phyloP scores from a whole-genome alignment of 2,113 vertebrate species.

The Heteronetta atricapilla region DNA sequence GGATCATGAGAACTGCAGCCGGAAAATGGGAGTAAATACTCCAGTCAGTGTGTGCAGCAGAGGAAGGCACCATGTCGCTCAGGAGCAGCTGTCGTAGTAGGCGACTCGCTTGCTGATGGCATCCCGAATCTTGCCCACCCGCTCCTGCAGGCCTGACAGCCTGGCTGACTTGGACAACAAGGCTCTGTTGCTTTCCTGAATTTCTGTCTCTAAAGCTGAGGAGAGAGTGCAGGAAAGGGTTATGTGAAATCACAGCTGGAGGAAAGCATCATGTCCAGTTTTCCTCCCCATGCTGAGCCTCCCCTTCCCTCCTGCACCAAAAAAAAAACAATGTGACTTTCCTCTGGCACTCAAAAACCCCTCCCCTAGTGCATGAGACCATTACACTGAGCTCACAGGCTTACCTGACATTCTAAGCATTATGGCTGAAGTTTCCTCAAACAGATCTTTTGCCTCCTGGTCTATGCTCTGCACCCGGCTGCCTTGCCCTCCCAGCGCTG shows the following conservation, averaged over 20 bases:
- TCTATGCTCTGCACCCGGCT: conserved; percentile 75
- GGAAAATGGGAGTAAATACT: background rate
- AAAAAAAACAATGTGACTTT: rapidly evolving
- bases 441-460: conserved; percentile 75
- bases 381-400: rapidly evolving
- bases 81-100: conserved; percentile 76
- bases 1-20: background rate
- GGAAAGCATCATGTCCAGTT: background rate
- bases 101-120: conserved; percentile 69
- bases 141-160: conserved; percentile 78
- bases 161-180: conserved; percentile 70
- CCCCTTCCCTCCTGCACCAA: background rate
- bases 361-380: rapidly evolving
- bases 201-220: conserved; percentile 80
- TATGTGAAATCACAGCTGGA: rapidly evolving
- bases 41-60: background rate
- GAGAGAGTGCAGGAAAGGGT: background rate
- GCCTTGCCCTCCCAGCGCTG: conserved; percentile 49
- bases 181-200: conserved; percentile 75
- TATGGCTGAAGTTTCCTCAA: conserved; percentile 79
- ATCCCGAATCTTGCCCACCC: conserved; percentile 72
- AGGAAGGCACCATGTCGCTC: background rate
- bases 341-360: background rate
- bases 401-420: conserved; percentile 84
- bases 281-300: background rate